A percentile compares a stretch with the other conserved stretches of the same genome.
Evolutionary conservation across 1,140 invertebrate species (phyloP).

Genomic region (Ctenoplectra terminalis): DNA sequence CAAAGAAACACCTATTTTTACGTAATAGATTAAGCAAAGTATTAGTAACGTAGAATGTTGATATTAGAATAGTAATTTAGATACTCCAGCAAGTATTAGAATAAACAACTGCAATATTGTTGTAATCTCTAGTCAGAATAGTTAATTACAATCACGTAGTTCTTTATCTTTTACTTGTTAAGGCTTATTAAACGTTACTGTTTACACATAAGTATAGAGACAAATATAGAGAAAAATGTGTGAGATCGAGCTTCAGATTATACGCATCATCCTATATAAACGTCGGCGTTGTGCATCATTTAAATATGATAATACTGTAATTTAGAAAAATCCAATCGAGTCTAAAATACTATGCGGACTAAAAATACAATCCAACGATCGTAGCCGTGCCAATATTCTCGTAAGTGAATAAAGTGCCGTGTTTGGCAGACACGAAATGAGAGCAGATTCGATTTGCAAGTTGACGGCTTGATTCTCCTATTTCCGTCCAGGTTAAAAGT

Average conservation of each 20-base stretch:
- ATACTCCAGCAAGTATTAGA: conserved; percentile 19
- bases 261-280: not conserved
- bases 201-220: not conserved
- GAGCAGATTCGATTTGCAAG: conserved; percentile 58
- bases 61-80: not conserved
- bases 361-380: conserved; percentile 12
- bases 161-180: not conserved
- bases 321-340: not conserved
- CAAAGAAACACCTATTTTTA: not conserved
- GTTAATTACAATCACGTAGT: not conserved
- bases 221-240: not conserved
- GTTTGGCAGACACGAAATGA: conserved; percentile 48
- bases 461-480: conserved; percentile 39
- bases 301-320: not conserved
- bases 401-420: conserved; percentile 41
- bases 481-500: conserved; percentile 61
- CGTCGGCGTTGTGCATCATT: not conserved
- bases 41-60: not conserved
- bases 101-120: not conserved
- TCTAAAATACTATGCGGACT: not conserved
- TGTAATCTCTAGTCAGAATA: conserved; percentile 32
- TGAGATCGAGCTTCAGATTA: too few relatives aligned
- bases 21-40: not conserved
- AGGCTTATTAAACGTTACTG: not conserved
- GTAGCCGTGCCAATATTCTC: conserved; percentile 18